These are phyloP conservation scores for Hyles vespertilio DNA, from an alignment of 1,140 invertebrate species.

Conservation along the genomic window DNA sequence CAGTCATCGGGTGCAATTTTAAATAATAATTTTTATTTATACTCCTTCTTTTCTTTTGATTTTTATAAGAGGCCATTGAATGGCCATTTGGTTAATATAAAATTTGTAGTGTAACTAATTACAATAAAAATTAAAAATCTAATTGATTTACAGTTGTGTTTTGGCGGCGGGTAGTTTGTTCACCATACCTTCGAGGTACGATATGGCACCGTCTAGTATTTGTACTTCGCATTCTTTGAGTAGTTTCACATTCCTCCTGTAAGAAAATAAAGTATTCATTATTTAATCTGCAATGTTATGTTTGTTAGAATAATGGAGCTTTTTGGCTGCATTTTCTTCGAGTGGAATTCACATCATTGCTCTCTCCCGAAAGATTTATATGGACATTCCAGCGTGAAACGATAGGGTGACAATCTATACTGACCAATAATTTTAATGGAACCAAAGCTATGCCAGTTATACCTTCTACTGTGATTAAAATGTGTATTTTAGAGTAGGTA, in stretches of 20 bases:
- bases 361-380: not conserved
- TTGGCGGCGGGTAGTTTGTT: constrained; percentile 37
- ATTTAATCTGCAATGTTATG: no score
- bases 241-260: constrained; percentile 58
- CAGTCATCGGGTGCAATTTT: no score
- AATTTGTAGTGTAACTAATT: no score
- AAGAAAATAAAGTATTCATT: constrained; percentile 24
- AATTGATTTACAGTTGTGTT: constrained; percentile 20
- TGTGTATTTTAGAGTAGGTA: not conserved
- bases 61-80: no score
- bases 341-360: no score
- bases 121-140: no score
- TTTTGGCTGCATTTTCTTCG: no score
- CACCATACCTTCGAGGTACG: constrained; percentile 47
- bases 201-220: constrained; percentile 64
- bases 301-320: no score
- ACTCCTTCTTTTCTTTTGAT: no score
- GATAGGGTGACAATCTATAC: not conserved
- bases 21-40: no score
- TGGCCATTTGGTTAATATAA: no score
- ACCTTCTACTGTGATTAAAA: not conserved
- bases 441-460: not conserved
- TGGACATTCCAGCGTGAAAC: not conserved
- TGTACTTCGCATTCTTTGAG: constrained; percentile 67
- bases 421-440: not conserved